Evolutionary conservation across 2,113 vertebrate species (phyloP), one percentile per base, ranked within the genome.

Genomic region (Podocnemis expansa): DNA sequence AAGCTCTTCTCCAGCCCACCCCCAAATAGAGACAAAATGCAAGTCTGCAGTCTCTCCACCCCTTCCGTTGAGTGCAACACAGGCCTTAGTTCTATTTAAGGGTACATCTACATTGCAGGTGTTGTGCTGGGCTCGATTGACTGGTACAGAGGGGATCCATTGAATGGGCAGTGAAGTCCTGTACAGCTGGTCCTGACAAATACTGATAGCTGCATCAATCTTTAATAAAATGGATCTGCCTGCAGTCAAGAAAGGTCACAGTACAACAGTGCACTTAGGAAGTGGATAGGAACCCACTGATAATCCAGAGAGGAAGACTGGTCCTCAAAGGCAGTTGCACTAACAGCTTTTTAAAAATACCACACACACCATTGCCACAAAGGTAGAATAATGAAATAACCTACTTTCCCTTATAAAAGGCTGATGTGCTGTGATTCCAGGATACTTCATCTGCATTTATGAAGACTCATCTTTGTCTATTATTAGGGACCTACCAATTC

Each of bases 331-430:
- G 83, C 87, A 84, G 43, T 67, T 88, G 80, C 9, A 89, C 79
- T 90, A 93, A 93, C 95, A 95, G 95, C 94, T 91, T 63, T 60
- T 60, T 31, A 34, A 63, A 89, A 95, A 86, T 83, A 80, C 45
- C 43, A 89, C 54, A 82, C 45, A 31, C 51, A 3, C 55, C 85
- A 52, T 73, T 60, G 84, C 34, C 55, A 94, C 47, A 88, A 81
- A 92, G 89, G 49, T 29, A n/a, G 47, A 47, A 76, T 93, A 92
- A 93, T 84, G 34, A 67, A 67, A n/a, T n/a, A 5, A 67, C 14
- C n/a, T 67, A n/a, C 60, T n/a, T 25, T 38, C 70, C 24, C 24
- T 43, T 25, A 75, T 75, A 43, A 27, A 43, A 43, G 11, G 5
- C 9, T 73, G 38, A 73, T 75, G 70, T 25, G 11, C 27, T 75